Conservation (phyloP, 2,888 invertebrate genomes). For the Drosophila percnosoma region DNA sequence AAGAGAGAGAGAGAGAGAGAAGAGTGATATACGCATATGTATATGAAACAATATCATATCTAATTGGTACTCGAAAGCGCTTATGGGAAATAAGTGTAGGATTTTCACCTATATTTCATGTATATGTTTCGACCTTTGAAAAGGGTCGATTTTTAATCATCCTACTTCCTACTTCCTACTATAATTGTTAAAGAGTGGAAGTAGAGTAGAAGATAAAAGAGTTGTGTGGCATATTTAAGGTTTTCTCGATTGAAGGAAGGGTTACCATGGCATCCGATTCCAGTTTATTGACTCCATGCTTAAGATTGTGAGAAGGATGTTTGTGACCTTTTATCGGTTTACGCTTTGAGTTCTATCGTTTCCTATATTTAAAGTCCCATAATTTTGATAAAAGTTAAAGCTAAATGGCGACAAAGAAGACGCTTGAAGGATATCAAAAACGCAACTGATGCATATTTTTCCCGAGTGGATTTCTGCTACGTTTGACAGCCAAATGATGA, state of each 20-base stretch:
- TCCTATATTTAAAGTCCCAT: background rate
- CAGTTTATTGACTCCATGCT: background rate
- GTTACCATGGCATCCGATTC: background rate
- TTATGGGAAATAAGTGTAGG: background rate
- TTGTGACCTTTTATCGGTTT: background rate
- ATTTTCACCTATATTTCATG: background rate
- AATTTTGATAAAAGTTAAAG: no score
- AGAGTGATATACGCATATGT: background rate
- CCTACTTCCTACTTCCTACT: no score
- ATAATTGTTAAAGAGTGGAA: background rate
- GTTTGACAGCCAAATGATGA: constrained; percentile 37
- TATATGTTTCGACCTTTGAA: background rate
- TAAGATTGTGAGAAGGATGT: background rate
- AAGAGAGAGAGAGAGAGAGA: no score
- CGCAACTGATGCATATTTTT: background rate
- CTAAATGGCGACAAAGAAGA: no score
- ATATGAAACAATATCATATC: background rate
- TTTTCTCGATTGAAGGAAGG: background rate
- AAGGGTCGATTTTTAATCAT: background rate
- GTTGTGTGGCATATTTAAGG: background rate
- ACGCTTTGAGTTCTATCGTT: background rate
- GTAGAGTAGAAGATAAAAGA: background rate
- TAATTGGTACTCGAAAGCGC: background rate
- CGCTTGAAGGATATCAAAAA: no score
- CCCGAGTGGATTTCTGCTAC: constrained; percentile 6